Percentiles rank a stretch among this genome's conserved stretches.
phyloP scores from a whole-genome alignment of 2,113 vertebrate genomes.

The Nannospalax galili region DNA sequence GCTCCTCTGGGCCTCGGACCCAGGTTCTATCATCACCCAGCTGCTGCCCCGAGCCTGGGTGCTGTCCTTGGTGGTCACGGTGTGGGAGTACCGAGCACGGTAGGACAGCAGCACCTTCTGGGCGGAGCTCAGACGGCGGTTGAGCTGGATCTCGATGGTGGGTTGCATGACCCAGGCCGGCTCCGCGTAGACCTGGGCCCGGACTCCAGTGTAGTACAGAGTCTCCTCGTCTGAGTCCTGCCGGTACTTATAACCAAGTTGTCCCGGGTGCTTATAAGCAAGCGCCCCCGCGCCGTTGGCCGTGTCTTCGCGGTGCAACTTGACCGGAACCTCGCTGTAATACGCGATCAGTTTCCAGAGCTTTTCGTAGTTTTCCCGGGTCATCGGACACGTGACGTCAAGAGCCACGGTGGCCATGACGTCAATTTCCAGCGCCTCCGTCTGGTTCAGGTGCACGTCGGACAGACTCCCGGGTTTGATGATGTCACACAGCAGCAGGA shows the following conservation, averaged over 20 bases:
- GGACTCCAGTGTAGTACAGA: slow-evolving; percentile 93
- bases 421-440: slow-evolving; percentile 82
- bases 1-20: slow-evolving; percentile 47
- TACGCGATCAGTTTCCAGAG: slow-evolving; percentile 95
- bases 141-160: slow-evolving; percentile 88
- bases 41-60: slow-evolving; percentile 68
- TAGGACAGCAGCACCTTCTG: slow-evolving; percentile 87
- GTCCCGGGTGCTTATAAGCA: too few relatives aligned
- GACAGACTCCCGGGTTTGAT: slow-evolving; percentile 78
- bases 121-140: slow-evolving; percentile 90
- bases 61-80: slow-evolving; percentile 73
- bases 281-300: too few relatives aligned
- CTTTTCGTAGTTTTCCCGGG: slow-evolving; percentile 89
- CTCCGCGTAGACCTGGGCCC: slow-evolving; percentile 85
- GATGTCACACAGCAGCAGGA: slow-evolving; percentile 88
- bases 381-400: slow-evolving; percentile 90
- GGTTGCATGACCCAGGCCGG: slow-evolving; percentile 94
- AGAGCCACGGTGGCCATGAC: slow-evolving; percentile 87
- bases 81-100: slow-evolving; percentile 80
- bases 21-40: slow-evolving; percentile 92
- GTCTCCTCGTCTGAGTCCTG: slow-evolving; percentile 89
- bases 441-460: slow-evolving; percentile 87
- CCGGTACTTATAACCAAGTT: slow-evolving; percentile 84
- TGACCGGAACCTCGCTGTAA: slow-evolving; percentile 92
- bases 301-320: slow-evolving; percentile 65